Evolutionary conservation across 1,140 invertebrate genomes (phyloP), one percentile per base, ranked within the genome.

Genomic region (Aradophagus sp.): DNA sequence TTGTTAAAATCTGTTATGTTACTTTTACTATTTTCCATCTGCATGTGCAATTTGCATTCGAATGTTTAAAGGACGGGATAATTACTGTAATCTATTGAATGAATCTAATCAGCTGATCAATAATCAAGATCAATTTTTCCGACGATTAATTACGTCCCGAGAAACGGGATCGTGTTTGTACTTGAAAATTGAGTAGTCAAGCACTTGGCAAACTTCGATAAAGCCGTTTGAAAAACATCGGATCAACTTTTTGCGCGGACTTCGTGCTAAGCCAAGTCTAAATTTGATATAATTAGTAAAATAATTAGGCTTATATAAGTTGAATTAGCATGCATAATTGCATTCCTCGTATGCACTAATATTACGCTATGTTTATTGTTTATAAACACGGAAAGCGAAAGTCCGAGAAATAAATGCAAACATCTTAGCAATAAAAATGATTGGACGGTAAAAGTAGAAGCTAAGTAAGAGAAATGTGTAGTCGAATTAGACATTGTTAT

Each of bases 281-380:
- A n/a, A n/a, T n/a, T n/a, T n/a, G n/a, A n/a, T n/a, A n/a, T n/a
- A n/a, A n/a, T n/a, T n/a, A n/a, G n/a, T n/a, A n/a, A n/a, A n/a
- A n/a, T n/a, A n/a, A n/a, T n/a, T n/a, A n/a, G n/a, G n/a, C n/a
- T 59, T 59, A 59, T 44, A 48, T 59, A 59, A 59, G 55, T 3
- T 32, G 34, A 48, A 31, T n/a, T 41, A 16, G 11, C 35, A 39
- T 38, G 13, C 27, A 47, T 39, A 17, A 47, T 20, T 39, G 11
- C 10, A 4, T 23, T 23, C 20, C 35, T 17, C 11, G 10, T 17
- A n/a, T 47, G 34, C 34, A 12, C 26, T 14, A 12, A 61, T n/a
- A 23, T 48, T 39, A 27, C 15, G 26, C 10, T 19, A 23, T 39
- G 13, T 12, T 65, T 48, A 65, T 55, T 56, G 36, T 50, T 42